These are phyloP conservation scores for Didymodactylos carnosus DNA, from an alignment of 2,888 invertebrate genomes.

Conservation along the genomic window DNA sequence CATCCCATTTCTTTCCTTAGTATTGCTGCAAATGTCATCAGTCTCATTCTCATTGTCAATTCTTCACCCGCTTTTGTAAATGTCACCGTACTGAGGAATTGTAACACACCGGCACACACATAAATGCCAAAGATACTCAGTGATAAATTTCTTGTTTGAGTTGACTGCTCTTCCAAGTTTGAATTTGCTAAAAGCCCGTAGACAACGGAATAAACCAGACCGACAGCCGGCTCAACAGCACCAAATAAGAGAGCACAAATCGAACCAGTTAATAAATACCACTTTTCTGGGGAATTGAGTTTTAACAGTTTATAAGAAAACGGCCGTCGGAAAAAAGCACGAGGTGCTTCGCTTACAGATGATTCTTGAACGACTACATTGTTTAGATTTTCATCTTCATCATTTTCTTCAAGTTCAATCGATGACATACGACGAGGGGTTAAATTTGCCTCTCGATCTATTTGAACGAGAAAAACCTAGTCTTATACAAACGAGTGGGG, in stretches of 20 bases:
- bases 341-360: not conserved
- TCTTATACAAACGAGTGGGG: no score
- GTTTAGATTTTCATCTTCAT: not conserved
- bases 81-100: not conserved
- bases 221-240: not conserved
- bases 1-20: constrained; percentile 37
- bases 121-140: not conserved
- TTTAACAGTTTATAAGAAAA: not conserved
- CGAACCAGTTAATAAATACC: not conserved
- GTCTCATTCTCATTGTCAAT: constrained; percentile 52
- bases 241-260: not conserved
- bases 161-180: not conserved
- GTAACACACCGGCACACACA: not conserved
- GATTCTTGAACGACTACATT: not conserved
- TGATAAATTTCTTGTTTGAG: not conserved
- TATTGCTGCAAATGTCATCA: constrained; percentile 25
- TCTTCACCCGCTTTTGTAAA: constrained; percentile 43
- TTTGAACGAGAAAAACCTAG: not conserved
- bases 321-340: not conserved
- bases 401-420: not conserved
- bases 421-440: not conserved
- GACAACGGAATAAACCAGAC: not conserved
- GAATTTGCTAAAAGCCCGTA: not conserved
- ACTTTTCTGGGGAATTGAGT: not conserved
- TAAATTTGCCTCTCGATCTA: not conserved